Percentiles rank a stretch among this genome's conserved stretches.
Conservation (phyloP, 2,797 vertebrate genomes). For the Sebastes steindachneri region DNA sequence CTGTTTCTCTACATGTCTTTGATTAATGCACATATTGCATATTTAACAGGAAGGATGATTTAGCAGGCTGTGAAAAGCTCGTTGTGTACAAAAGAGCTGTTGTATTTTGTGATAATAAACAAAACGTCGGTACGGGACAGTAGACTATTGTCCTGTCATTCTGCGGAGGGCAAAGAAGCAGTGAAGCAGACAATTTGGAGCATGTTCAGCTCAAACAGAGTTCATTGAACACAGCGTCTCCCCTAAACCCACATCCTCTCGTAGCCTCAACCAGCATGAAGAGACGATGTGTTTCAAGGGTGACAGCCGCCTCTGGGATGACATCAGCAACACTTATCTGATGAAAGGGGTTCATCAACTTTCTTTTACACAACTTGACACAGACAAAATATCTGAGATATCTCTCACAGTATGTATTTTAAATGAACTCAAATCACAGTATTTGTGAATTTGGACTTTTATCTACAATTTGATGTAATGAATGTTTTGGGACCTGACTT, state of each 20-base stretch:
- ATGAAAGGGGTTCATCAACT: background rate
- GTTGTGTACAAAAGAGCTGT: slow-evolving; percentile 19
- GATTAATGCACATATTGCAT: background rate
- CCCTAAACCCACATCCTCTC: background rate
- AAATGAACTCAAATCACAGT: background rate
- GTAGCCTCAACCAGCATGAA: background rate
- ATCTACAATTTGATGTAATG: background rate
- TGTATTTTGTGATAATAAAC: slow-evolving; percentile 16
- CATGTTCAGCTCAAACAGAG: slow-evolving; percentile 20
- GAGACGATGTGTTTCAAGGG: background rate
- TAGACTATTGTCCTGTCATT: slow-evolving; percentile 35
- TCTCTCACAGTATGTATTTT: background rate
- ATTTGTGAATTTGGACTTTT: background rate
- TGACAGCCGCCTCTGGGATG: background rate
- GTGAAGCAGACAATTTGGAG: slow-evolving; percentile 34
- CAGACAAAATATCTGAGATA: background rate
- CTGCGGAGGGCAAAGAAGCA: slow-evolving; percentile 37
- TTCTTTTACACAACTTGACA: background rate
- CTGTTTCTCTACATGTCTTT: background rate
- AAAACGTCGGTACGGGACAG: slow-evolving; percentile 12
- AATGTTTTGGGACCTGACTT: background rate
- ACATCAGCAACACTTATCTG: background rate
- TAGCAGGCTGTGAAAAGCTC: background rate
- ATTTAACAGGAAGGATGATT: background rate
- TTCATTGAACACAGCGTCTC: slow-evolving; percentile 6